Conservation (phyloP, 2,113 vertebrate genomes). For the Percopsis transmontana region DNA sequence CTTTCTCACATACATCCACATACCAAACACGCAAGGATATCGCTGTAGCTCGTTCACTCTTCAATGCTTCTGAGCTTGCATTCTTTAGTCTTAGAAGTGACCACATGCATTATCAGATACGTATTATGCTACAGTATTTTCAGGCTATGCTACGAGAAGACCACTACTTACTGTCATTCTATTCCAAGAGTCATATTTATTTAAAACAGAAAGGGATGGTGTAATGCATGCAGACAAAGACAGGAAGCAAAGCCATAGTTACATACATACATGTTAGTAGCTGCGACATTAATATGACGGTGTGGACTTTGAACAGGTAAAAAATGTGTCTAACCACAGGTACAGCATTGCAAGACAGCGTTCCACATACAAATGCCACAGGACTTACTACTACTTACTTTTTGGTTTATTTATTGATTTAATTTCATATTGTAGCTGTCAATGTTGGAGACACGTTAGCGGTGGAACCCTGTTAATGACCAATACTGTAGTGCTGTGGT, state of each 20-base stretch:
- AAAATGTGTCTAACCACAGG: slow-evolving; percentile 48
- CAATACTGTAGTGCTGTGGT: slow-evolving; percentile 47
- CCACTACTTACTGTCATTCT: neutral
- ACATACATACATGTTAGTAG: slow-evolving; percentile 54
- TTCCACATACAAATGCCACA: slow-evolving; percentile 4
- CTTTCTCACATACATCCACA: neutral
- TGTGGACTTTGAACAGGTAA: neutral
- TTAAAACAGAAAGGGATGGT: slow-evolving; percentile 9
- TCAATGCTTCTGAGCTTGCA: slow-evolving; percentile 1
- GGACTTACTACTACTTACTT: neutral
- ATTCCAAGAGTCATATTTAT: neutral
- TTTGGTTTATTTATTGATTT: neutral
- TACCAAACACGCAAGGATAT: slow-evolving; percentile 18
- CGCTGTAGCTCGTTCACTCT: neutral
- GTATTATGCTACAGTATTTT: neutral
- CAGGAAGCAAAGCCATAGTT: slow-evolving; percentile 34
- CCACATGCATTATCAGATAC: slow-evolving; percentile 25
- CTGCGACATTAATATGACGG: neutral
- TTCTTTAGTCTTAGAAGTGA: neutral
- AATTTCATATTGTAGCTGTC: slow-evolving; percentile 2
- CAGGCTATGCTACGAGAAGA: neutral
- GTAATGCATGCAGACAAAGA: slow-evolving; percentile 45
- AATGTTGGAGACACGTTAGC: neutral
- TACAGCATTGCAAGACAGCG: slow-evolving; percentile 41
- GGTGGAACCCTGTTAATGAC: slow-evolving; percentile 47